Conservation (phyloP, 2,113 vertebrate species). For the Pagrus major region DNA sequence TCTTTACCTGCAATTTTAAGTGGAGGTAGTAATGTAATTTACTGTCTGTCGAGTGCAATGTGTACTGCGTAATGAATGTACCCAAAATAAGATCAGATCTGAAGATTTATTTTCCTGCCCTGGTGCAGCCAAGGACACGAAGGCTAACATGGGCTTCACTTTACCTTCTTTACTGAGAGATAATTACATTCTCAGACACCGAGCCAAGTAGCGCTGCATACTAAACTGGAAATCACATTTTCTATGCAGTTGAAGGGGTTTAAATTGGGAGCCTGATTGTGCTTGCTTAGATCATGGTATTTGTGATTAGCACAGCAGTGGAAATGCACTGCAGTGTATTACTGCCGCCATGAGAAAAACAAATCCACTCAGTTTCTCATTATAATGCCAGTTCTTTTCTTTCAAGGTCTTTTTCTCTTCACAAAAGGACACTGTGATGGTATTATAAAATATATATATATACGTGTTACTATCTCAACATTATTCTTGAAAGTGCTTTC, state of each 20-base stretch:
- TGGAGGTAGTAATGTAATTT: slow-evolving; percentile 56
- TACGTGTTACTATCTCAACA: not conserved
- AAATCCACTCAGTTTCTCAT: not conserved
- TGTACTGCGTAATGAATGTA: slow-evolving; percentile 49
- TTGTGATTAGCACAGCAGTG: slow-evolving; percentile 31
- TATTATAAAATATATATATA: not conserved
- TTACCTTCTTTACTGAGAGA: slow-evolving; percentile 64
- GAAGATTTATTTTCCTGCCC: slow-evolving; percentile 60
- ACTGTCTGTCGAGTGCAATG: slow-evolving; percentile 42
- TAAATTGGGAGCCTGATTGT: slow-evolving; percentile 44
- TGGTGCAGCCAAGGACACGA: slow-evolving; percentile 52
- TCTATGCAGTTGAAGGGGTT: slow-evolving; percentile 27
- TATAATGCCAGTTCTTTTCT: not conserved
- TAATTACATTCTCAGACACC: slow-evolving; percentile 68
- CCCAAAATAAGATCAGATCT: slow-evolving; percentile 47
- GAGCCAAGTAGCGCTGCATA: slow-evolving; percentile 53
- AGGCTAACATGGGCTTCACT: slow-evolving; percentile 59
- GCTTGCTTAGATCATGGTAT: slow-evolving; percentile 34
- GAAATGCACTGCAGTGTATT: slow-evolving; percentile 13
- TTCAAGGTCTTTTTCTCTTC: slow-evolving; percentile 1
- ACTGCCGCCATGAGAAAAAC: not conserved
- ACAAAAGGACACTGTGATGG: not conserved
- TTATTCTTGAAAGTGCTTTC: not conserved
- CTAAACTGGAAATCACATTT: slow-evolving; percentile 56
- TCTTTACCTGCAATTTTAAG: slow-evolving; percentile 48